Percentiles rank a stretch among this genome's conserved stretches.
These are phyloP conservation scores for Xestia xanthographa DNA, from an alignment of 2,888 invertebrate genomes.

Conservation along the genomic window DNA sequence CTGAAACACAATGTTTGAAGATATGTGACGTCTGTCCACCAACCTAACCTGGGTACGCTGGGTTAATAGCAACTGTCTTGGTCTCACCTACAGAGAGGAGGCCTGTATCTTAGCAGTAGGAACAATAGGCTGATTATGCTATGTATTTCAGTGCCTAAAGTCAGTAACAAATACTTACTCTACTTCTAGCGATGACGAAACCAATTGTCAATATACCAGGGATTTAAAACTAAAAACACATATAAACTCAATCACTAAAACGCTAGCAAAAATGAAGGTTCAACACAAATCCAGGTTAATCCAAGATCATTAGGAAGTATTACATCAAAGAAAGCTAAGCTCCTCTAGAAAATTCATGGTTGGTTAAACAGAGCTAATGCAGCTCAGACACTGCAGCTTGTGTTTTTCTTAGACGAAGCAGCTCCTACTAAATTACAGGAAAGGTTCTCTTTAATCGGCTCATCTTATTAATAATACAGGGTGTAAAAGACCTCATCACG, in stretches of 20 bases:
- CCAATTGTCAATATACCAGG: neutral
- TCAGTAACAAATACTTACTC: neutral
- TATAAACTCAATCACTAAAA: neutral
- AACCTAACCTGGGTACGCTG: too few relatives aligned
- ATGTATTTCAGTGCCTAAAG: too few relatives aligned
- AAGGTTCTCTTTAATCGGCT: neutral
- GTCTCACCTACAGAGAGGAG: neutral
- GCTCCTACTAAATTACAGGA: neutral
- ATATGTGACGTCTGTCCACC: neutral
- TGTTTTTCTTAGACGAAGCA: conserved; percentile 25
- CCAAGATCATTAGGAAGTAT: conserved; percentile 10
- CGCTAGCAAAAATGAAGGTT: neutral
- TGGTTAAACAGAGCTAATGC: conserved; percentile 18
- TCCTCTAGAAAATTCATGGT: conserved; percentile 18
- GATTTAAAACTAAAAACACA: neutral
- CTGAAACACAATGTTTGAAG: neutral
- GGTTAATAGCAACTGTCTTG: neutral
- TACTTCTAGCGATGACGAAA: neutral
- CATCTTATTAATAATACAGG: too few relatives aligned
- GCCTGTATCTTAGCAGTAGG: neutral
- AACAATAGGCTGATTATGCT: neutral
- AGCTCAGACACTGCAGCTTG: conserved; percentile 2
- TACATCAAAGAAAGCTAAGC: conserved; percentile 18
- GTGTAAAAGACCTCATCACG: too few relatives aligned
- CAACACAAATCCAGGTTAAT: neutral